A percentile compares a stretch with the other conserved stretches of the same genome.
These are phyloP conservation scores for Bujurquina vittata DNA, from an alignment of 2,113 vertebrate genomes.

Conservation along the genomic window DNA sequence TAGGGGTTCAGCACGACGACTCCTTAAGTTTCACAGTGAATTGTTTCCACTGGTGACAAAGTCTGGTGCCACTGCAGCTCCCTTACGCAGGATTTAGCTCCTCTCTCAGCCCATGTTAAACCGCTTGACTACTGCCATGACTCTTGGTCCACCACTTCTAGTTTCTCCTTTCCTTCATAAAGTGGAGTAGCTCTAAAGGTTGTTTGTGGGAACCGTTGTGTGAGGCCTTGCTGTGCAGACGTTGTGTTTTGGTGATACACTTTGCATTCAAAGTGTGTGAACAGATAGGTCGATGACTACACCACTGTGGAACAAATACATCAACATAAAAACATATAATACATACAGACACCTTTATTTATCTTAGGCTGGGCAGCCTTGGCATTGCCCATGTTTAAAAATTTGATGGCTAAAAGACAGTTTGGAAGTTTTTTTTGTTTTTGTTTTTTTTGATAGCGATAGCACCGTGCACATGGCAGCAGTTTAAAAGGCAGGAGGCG, in stretches of 20 bases:
- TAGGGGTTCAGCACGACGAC: conserved; percentile 64
- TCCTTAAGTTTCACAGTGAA: conserved; percentile 75
- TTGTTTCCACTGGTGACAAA: conserved; percentile 62
- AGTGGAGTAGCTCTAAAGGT: conserved; percentile 22
- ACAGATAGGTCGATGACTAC: too few species aligned
- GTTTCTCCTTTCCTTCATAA: conserved; percentile 32
- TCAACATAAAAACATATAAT: neutral
- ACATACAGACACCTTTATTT: neutral
- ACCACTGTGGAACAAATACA: neutral
- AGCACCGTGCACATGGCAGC: neutral
- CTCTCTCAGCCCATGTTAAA: conserved; percentile 55
- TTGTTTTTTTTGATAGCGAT: neutral
- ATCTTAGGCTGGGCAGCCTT: neutral
- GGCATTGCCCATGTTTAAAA: too few species aligned
- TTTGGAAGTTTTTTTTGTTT: neutral
- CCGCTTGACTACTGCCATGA: conserved; percentile 32
- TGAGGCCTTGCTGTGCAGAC: conserved; percentile 20
- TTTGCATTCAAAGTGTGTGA: too few species aligned
- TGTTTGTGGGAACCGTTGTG: neutral
- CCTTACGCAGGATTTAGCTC: conserved; percentile 53
- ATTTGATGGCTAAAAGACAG: neutral
- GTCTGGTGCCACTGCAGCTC: conserved; percentile 12
- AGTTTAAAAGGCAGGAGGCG: neutral
- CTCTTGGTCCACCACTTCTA: conserved; percentile 44
- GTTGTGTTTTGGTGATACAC: neutral